Evolutionary conservation across 2,888 invertebrate genomes (phyloP).

Genomic region (Orthosia cruda): DNA sequence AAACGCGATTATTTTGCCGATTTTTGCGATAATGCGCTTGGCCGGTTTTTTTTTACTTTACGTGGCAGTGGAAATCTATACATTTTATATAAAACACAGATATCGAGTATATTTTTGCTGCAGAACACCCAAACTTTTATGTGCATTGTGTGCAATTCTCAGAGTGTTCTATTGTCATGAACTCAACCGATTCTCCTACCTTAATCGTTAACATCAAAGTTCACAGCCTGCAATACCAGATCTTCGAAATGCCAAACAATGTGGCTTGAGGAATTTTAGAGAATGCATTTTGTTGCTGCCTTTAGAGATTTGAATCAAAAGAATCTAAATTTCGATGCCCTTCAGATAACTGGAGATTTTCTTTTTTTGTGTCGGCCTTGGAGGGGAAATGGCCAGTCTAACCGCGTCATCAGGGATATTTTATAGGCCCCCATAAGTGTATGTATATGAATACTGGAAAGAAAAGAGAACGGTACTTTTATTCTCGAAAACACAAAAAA

Average conservation of each 20-base stretch:
- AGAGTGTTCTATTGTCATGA: not conserved
- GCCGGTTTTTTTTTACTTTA: too few relatives aligned
- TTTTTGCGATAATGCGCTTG: too few relatives aligned
- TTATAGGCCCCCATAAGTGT: not conserved
- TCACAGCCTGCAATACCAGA: not conserved
- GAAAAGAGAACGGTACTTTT: not conserved
- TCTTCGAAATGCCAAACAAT: conserved; percentile 24
- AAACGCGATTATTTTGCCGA: too few relatives aligned
- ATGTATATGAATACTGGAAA: not conserved
- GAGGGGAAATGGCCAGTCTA: not conserved
- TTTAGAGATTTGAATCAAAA: not conserved
- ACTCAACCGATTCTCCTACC: conserved; percentile 4
- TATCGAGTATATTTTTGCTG: not conserved
- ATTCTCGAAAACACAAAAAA: not conserved
- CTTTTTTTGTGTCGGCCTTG: not conserved
- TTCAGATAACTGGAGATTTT: not conserved
- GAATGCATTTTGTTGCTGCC: conserved; percentile 2
- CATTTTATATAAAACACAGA: too few relatives aligned
- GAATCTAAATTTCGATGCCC: not conserved
- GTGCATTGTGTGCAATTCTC: not conserved
- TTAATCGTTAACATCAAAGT: conserved; percentile 4
- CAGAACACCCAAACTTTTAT: not conserved
- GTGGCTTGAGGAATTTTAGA: conserved; percentile 25
- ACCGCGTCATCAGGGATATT: not conserved
- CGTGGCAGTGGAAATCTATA: too few relatives aligned